Base-by-base conservation (phyloP, 2,113 vertebrate species). In the Castor canadensis region DNA sequence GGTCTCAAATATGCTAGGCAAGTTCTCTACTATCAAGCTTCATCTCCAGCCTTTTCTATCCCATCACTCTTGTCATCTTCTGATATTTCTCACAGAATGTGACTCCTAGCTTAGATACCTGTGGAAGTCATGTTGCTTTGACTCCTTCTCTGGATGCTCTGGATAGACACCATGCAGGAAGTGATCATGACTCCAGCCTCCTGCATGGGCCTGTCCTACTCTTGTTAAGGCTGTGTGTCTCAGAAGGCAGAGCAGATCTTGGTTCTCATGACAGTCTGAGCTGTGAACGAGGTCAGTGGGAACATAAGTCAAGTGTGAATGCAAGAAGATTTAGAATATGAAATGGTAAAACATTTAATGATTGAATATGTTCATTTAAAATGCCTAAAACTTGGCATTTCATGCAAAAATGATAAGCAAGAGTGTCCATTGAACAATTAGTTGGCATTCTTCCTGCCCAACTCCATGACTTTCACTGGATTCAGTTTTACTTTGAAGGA, bases 391-490 rank as follows among this genome's bases (percentile, higher is more conserved):
- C 47, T 20, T 26, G 6, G 11, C 38, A 5, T 24, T 28, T 52
- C 40, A 52, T 35, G 20, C 28, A 47, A 87, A 80, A 24, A 67
- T 38, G 28, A 56, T 32, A 10, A 43, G 1, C 3, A 17, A 32
- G 35, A 45, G 16, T n/a, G n/a, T n/a, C n/a, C 9, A 1, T 17
- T 64, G 38, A 69, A 28, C 1, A 16, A 24, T n/a, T 72, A 4
- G 35, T 13, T 43, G 4, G 24, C 35, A 32, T 28, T 86, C 13
- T 49, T 5, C 16, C 17, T 54, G 0, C 32, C 9, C 26, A 13
- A 3, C 2, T 6, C 4, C 0, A 26, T 3, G 15, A 1, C 17
- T 8, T 71, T 10, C 9, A 8, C 1, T 54, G 12, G 0, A 62
- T 64, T 91, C 17, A 32, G 13, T 38, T 71, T 77, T 76, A 40